phyloP scores from a whole-genome alignment of 1,140 invertebrate species.

The Armadillidium nasatum region DNA sequence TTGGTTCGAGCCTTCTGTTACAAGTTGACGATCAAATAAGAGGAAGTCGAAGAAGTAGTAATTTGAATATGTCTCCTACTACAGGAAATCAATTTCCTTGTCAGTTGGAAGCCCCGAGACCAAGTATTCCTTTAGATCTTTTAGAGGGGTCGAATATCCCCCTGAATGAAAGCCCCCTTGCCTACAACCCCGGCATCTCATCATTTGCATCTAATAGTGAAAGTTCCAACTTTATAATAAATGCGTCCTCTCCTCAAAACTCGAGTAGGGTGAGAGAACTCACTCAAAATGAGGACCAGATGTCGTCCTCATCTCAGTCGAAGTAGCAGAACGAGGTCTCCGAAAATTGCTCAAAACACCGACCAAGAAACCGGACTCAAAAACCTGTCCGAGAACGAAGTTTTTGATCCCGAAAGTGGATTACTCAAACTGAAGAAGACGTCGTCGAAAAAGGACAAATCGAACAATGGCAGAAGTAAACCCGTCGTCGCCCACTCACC shows the following conservation, averaged over 20 bases:
- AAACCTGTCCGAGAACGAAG: background rate
- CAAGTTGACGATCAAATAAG: background rate
- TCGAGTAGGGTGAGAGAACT: background rate
- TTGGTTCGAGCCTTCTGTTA: background rate
- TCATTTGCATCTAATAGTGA: background rate
- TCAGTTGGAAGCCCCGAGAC: background rate
- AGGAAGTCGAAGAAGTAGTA: background rate
- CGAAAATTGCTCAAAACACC: background rate
- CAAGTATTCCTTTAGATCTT: background rate
- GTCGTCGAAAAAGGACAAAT: background rate
- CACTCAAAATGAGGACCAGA: background rate
- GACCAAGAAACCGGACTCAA: background rate
- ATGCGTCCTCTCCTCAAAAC: background rate
- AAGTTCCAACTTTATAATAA: background rate
- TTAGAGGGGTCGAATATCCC: background rate
- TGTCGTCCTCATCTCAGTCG: background rate
- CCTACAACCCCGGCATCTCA: background rate
- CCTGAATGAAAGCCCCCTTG: background rate
- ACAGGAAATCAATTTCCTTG: background rate
- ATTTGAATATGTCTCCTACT: background rate
- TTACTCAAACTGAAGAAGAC: background rate
- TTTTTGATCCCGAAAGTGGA: background rate
- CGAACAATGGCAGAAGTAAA: background rate
- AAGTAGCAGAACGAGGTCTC: background rate
- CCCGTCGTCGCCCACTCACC: background rate